A percentile compares a stretch with the other conserved stretches of the same genome.
phyloP scores from a whole-genome alignment of 1,140 invertebrate genomes.

The Drosophila murphyi region DNA sequence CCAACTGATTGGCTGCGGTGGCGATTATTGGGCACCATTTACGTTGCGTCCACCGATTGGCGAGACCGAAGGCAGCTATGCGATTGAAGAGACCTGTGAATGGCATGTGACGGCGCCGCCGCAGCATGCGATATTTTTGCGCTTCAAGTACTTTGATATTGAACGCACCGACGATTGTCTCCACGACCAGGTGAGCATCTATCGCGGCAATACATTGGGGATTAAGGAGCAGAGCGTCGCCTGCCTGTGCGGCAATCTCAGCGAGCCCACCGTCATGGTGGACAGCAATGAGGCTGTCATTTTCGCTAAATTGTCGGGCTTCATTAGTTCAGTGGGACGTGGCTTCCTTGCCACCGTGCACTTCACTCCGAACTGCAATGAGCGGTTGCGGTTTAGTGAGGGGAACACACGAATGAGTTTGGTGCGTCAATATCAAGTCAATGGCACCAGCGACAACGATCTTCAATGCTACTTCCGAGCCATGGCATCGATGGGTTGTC shows the following conservation, averaged over 20 bases:
- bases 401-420: constrained; percentile 53
- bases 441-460: constrained; percentile 78
- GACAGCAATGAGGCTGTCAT: constrained; percentile 86
- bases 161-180: constrained; percentile 81
- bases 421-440: constrained; percentile 50
- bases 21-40: constrained; percentile 85
- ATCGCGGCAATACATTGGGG: constrained; percentile 85
- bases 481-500: constrained; percentile 75
- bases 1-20: constrained; percentile 85
- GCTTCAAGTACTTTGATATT: constrained; percentile 86
- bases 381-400: constrained; percentile 55
- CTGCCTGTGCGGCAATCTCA: constrained; percentile 88
- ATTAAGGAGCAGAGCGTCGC: constrained; percentile 84
- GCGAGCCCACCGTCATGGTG: constrained; percentile 86
- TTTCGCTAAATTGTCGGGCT: constrained; percentile 85
- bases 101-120: constrained; percentile 91
- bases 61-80: constrained; percentile 50
- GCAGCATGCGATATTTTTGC: constrained; percentile 88
- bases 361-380: constrained; percentile 87
- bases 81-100: constrained; percentile 87
- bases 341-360: constrained; percentile 87
- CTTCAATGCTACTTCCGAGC: constrained; percentile 85
- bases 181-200: constrained; percentile 87
- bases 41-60: constrained; percentile 70
- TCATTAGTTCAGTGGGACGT: constrained; percentile 60